These are phyloP conservation scores for Upupa epops DNA, from an alignment of 2,113 vertebrate genomes.

Conservation along the genomic window DNA sequence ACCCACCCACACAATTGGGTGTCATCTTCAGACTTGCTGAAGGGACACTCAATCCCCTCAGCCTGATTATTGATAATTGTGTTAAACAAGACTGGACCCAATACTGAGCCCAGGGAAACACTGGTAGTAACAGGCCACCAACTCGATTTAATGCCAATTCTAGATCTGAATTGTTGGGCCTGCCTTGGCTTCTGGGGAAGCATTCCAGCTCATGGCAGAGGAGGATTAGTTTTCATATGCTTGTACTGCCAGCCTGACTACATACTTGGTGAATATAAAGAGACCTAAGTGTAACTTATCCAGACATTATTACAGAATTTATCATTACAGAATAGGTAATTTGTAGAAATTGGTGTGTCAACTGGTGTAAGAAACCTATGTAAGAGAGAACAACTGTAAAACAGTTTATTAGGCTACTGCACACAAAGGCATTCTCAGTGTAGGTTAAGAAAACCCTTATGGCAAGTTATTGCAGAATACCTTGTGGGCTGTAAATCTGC, in stretches of 20 bases:
- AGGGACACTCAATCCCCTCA: too few species aligned
- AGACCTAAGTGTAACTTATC: neutral
- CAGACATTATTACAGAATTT: conserved; percentile 13
- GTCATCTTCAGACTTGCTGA: too few species aligned
- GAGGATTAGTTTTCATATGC: neutral
- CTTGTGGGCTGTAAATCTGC: conserved; percentile 43
- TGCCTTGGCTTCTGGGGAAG: neutral
- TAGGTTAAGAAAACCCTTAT: conserved; percentile 20
- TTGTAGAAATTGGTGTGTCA: conserved; percentile 30
- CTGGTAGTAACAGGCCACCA: too few species aligned
- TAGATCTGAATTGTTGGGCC: neutral
- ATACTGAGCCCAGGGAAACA: too few species aligned
- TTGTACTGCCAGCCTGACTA: neutral
- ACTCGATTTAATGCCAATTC: too few species aligned
- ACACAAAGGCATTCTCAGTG: conserved; percentile 18
- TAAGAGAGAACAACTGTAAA: conserved; percentile 13
- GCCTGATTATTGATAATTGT: too few species aligned
- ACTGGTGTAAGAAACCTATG: neutral
- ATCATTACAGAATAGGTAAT: neutral
- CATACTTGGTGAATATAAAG: neutral
- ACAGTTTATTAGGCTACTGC: conserved; percentile 22
- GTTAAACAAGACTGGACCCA: too few species aligned
- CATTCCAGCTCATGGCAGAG: neutral
- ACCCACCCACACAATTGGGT: too few species aligned
- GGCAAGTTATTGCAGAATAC: neutral